phyloP scores from a whole-genome alignment of 2,113 vertebrate species.

The Nycticebus coucang region DNA sequence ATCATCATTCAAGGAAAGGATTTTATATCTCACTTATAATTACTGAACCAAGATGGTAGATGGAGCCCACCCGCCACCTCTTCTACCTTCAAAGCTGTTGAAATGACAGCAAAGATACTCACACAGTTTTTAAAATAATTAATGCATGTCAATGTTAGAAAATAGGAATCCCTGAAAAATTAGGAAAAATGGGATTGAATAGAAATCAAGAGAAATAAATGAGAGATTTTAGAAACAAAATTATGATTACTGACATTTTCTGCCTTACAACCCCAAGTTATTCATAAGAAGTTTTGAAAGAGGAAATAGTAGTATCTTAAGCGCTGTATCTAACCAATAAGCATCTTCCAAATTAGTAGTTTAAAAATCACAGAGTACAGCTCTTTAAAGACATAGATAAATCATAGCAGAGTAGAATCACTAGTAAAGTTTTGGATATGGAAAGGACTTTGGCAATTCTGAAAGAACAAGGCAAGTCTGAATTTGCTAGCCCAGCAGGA shows the following conservation, averaged over 20 bases:
- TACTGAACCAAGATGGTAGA: background rate
- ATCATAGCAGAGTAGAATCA: background rate
- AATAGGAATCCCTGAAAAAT: background rate
- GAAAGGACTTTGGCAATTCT: background rate
- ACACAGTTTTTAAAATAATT: background rate
- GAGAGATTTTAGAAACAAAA: conserved; percentile 36
- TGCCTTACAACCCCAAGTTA: background rate
- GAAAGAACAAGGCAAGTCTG: conserved; percentile 18
- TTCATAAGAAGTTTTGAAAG: conserved; percentile 8
- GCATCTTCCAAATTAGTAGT: background rate
- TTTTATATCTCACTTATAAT: background rate
- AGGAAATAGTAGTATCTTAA: conserved; percentile 7
- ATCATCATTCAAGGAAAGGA: conserved; percentile 15
- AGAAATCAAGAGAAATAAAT: conserved; percentile 3
- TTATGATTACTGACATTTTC: conserved; percentile 16
- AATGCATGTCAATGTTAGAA: background rate
- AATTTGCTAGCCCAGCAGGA: background rate
- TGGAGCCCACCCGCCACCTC: background rate
- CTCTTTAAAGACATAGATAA: background rate
- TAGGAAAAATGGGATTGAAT: background rate
- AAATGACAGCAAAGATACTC: background rate
- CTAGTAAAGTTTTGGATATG: conserved; percentile 8
- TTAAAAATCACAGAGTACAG: background rate
- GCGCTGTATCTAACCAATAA: background rate
- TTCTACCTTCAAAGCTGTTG: background rate